These are phyloP conservation scores for Ephestia elutella DNA, from an alignment of 1,140 invertebrate species.

Conservation along the genomic window DNA sequence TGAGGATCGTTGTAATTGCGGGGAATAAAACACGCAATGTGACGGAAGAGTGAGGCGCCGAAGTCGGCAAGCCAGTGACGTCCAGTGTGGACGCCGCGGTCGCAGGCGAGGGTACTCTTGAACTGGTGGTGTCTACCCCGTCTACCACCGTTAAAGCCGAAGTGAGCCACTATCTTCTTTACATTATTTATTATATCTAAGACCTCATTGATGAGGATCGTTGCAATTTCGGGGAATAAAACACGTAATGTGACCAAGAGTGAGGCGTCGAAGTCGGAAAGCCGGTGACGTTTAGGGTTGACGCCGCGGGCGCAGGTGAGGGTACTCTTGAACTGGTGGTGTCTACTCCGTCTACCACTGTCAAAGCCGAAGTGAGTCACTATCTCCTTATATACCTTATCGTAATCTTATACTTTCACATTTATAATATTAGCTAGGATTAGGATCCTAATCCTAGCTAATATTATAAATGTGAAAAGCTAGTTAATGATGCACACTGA, in stretches of 20 bases:
- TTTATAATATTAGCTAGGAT: too few relatives aligned
- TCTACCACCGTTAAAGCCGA: constrained; percentile 91
- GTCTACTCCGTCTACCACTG: constrained; percentile 90
- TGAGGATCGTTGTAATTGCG: too few relatives aligned
- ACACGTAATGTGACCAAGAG: too few relatives aligned
- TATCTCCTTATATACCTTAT: too few relatives aligned
- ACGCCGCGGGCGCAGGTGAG: constrained; percentile 96
- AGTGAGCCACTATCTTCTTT: constrained; percentile 41
- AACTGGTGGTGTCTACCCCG: constrained; percentile 93
- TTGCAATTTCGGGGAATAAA: too few relatives aligned
- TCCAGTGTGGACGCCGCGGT: constrained; percentile 96
- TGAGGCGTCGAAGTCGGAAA: constrained; percentile 80
- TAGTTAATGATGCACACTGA: too few relatives aligned
- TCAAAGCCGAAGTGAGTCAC: constrained; percentile 83
- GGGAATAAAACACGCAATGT: too few relatives aligned
- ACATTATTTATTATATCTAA: too few relatives aligned
- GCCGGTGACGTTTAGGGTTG: constrained; percentile 92
- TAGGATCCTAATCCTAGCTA: too few relatives aligned
- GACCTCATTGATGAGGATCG: too few relatives aligned
- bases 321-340: constrained; percentile 96
- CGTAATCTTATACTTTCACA: too few relatives aligned
- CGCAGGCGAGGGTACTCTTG: constrained; percentile 96
- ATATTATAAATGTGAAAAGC: too few relatives aligned
- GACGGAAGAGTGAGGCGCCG: constrained; percentile 71
- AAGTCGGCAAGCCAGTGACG: constrained; percentile 88